phyloP scores from a whole-genome alignment of 1,140 invertebrate genomes.

The Venturia canescens region DNA sequence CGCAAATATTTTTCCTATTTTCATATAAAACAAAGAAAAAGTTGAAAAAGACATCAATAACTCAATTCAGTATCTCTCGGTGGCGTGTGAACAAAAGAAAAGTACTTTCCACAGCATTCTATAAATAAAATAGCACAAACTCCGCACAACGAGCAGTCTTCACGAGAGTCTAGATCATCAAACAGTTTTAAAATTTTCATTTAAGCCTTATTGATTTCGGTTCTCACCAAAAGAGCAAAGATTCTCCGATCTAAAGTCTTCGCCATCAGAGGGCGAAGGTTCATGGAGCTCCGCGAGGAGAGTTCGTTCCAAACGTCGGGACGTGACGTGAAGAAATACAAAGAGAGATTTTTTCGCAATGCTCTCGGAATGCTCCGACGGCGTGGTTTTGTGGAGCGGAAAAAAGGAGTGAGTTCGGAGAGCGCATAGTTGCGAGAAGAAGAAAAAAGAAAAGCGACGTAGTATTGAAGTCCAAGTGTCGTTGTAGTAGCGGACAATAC shows the following conservation, averaged over 20 bases:
- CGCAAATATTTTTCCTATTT: slow-evolving; percentile 18
- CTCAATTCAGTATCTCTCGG: no score
- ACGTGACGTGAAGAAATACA: slow-evolving; percentile 29
- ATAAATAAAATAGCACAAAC: no score
- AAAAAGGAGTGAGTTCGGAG: neutral
- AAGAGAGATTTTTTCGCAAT: neutral
- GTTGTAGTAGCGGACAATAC: neutral
- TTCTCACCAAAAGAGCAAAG: no score
- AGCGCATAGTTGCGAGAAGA: slow-evolving; percentile 16
- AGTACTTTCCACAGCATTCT: no score
- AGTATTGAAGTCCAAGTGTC: neutral
- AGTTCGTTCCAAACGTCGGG: neutral
- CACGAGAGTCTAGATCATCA: no score
- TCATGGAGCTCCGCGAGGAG: no score
- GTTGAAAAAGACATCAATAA: no score
- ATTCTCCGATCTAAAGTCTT: neutral
- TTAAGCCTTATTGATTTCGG: no score
- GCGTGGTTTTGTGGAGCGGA: neutral
- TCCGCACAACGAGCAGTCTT: no score
- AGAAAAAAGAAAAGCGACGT: slow-evolving; percentile 1
- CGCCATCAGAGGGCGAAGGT: neutral
- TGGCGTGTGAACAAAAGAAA: no score
- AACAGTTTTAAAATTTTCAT: no score
- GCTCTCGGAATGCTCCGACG: neutral
- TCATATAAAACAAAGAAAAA: no score